A percentile compares a stretch with the other conserved stretches of the same genome.
phyloP scores from a whole-genome alignment of 2,113 vertebrate genomes.

The Haplochromis vanheusdeni region DNA sequence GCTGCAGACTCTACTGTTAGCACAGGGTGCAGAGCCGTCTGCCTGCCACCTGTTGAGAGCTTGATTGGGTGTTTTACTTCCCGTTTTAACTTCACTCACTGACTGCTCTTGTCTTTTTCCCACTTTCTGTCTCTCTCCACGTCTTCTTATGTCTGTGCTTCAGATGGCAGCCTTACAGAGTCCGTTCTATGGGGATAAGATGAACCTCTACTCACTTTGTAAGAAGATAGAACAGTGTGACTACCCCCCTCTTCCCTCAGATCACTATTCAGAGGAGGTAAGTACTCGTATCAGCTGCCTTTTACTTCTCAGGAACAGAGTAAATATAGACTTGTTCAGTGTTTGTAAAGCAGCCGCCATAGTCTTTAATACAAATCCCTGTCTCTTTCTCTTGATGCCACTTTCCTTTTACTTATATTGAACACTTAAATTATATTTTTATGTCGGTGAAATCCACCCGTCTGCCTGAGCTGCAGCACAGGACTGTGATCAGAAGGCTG shows the following conservation, averaged over 20 bases:
- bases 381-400: background rate
- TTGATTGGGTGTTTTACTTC: background rate
- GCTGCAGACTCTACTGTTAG: background rate
- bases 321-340: background rate
- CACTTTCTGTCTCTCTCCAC: background rate
- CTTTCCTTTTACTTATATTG: constrained; percentile 5
- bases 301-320: background rate
- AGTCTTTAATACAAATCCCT: background rate
- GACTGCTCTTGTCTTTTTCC: background rate
- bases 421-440: background rate
- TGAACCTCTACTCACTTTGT: constrained; percentile 97
- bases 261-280: constrained; percentile 98
- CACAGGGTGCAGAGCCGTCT: background rate
- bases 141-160: constrained; percentile 23
- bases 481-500: constrained; percentile 52
- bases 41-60: constrained; percentile 2
- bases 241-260: constrained; percentile 97
- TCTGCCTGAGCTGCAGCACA: background rate
- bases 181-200: constrained; percentile 98
- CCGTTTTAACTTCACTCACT: background rate
- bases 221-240: constrained; percentile 99
- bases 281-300: background rate
- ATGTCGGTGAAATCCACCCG: constrained; percentile 16
- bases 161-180: constrained; percentile 98
- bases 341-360: background rate